phyloP scores from a whole-genome alignment of 2,888 invertebrate genomes.

The Nomada hirtipes region DNA sequence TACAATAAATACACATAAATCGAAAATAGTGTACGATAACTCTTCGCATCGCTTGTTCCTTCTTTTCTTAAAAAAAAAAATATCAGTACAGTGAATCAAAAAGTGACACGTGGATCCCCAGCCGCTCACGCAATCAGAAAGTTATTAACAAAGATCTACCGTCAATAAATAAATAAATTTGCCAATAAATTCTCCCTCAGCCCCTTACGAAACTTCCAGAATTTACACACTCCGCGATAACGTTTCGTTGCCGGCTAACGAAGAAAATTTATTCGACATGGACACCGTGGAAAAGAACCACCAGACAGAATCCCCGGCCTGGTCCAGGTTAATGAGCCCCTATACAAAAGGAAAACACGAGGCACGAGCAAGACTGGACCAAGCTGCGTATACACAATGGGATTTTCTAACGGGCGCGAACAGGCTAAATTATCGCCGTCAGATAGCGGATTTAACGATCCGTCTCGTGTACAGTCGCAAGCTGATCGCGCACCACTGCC shows the following conservation, averaged over 20 bases:
- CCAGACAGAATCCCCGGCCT: constrained; percentile 34
- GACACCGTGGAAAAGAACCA: constrained; percentile 3
- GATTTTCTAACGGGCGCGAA: constrained; percentile 47
- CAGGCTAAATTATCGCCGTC: constrained; percentile 44
- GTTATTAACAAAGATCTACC: not conserved
- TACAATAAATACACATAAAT: no score
- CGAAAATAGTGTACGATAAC: not conserved
- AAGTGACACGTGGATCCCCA: not conserved
- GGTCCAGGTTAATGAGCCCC: constrained; percentile 40
- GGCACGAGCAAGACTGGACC: constrained; percentile 36
- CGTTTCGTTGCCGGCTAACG: constrained; percentile 1
- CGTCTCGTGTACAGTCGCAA: constrained; percentile 43
- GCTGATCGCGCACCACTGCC: constrained; percentile 72
- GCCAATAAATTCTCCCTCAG: constrained; percentile 13
- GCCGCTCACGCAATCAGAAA: not conserved
- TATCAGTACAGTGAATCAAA: not conserved
- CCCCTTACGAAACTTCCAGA: constrained; percentile 16
- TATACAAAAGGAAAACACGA: constrained; percentile 42
- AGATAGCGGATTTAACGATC: constrained; percentile 66
- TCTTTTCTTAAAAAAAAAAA: not conserved
- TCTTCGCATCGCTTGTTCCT: not conserved
- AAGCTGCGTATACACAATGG: constrained; percentile 48
- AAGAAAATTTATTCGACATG: constrained; percentile 17
- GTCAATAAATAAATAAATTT: no score
- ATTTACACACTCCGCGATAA: not conserved